Evolutionary conservation across 2,888 invertebrate genomes (phyloP).

Genomic region (Pseudococcus jackbeardsleyi): DNA sequence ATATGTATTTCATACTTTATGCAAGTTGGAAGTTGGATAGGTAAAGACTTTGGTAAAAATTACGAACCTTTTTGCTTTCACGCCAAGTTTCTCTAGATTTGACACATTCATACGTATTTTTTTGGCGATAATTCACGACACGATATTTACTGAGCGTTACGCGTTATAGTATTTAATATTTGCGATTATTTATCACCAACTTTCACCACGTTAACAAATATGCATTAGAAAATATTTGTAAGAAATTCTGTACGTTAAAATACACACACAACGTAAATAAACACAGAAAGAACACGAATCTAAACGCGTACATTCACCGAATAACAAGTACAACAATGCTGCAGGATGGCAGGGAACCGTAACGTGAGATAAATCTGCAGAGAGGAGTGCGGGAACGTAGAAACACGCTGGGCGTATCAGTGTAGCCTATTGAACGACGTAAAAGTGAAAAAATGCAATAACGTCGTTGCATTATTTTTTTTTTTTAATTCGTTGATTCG

Average conservation of each 20-base stretch:
- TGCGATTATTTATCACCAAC: conserved; percentile 30
- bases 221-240: conserved; percentile 38
- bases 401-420: background rate
- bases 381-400: background rate
- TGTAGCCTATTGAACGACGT: background rate
- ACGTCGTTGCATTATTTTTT: too few species aligned
- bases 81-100: conserved; percentile 32
- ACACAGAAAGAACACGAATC: background rate
- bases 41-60: background rate
- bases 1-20: background rate
- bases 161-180: conserved; percentile 9
- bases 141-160: conserved; percentile 1
- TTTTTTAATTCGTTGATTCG: too few species aligned
- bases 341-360: conserved; percentile 19
- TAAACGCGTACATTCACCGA: conserved; percentile 26
- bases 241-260: conserved; percentile 16
- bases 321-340: conserved; percentile 39
- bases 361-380: conserved; percentile 19
- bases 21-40: background rate
- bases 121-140: conserved; percentile 45
- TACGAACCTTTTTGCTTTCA: conserved; percentile 46
- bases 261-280: conserved; percentile 27
- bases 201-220: conserved; percentile 43
- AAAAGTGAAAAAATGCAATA: background rate
- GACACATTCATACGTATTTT: conserved; percentile 45